Evolutionary conservation across 2,888 invertebrate genomes (phyloP), one percentile per base, ranked within the genome.

Genomic region (Opisthograptis luteolata): DNA sequence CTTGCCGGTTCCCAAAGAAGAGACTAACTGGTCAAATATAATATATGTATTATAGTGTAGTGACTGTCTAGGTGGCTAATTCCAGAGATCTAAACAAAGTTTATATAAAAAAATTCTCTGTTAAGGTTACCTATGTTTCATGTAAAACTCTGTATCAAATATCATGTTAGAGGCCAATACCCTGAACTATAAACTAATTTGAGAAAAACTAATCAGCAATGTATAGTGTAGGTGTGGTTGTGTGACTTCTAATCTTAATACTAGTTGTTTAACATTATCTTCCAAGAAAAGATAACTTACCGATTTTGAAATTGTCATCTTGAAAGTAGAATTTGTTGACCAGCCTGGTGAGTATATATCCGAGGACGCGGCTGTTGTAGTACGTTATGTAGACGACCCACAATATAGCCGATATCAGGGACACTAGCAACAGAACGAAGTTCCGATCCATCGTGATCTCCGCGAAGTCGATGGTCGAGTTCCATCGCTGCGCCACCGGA

Each of bases 301-400:
- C 97, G 79, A 98, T 95, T 92, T 96, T 96, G 66, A 98, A 94
- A 81, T 96, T 96, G 55, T 97, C 97, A 81, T 95, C 94, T 78
- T 94, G 94, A 66, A 96, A 95, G 74, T 96, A 94, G 84, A 98
- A 95, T 74, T 94, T 94, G 87, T 98, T 98, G 42, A 96, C 93
- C 45, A 98, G 92, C 79, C 96, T 95, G 5, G 98, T 98, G 43
- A 98, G 92, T 70, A 98, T 93, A 75, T 96, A 95, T 17, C 98
- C 99, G 63, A 97, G 93, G 2, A 99, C 94, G 55, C 98, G 93
- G 42, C 98, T 97, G 84, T 98, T 98, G 89, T 98, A 99, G 87
- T 97, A 98, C 0, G 96, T 96, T 70, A 98, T 96, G 86, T 98
- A 99, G 62, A 98, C 95, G 40, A 98, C 94, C 98, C 98, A 99